Percentiles rank a stretch among this genome's conserved stretches.
Conservation (phyloP, 2,797 vertebrate species). For the Heterohyrax brucei region DNA sequence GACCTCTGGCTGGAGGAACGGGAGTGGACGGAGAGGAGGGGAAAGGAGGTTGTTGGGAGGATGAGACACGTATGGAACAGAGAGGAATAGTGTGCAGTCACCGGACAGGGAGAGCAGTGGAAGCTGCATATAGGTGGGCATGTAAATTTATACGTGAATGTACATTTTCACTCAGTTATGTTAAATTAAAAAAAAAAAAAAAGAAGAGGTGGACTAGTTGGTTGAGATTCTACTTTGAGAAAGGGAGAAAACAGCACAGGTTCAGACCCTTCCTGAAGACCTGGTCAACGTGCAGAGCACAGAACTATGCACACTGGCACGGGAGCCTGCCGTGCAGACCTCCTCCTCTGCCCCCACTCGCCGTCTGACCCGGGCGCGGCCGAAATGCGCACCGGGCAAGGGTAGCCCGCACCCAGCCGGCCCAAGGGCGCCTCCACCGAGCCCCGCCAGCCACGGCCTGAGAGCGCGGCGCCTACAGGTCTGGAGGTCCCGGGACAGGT, state of each 20-base stretch:
- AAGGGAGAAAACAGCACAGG: background rate
- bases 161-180: no score
- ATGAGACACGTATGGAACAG: no score
- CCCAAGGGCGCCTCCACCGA: background rate
- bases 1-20: no score
- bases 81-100: no score
- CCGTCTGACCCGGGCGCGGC: background rate
- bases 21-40: no score
- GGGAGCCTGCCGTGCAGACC: background rate
- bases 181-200: no score
- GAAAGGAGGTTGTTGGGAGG: no score
- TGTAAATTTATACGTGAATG: no score
- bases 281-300: background rate
- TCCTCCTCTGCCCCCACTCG: background rate
- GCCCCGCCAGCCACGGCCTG: background rate
- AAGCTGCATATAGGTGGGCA: no score
- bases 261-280: background rate
- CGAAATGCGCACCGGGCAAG: fast-evolving
- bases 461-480: background rate
- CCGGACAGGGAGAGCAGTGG: no score
- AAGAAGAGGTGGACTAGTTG: background rate
- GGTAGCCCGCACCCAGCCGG: background rate
- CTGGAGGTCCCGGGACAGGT: background rate
- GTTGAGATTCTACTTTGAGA: background rate
- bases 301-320: fast-evolving